Base-by-base conservation (phyloP, 2,888 invertebrate species). In the Rhamphomyia laevipes region DNA sequence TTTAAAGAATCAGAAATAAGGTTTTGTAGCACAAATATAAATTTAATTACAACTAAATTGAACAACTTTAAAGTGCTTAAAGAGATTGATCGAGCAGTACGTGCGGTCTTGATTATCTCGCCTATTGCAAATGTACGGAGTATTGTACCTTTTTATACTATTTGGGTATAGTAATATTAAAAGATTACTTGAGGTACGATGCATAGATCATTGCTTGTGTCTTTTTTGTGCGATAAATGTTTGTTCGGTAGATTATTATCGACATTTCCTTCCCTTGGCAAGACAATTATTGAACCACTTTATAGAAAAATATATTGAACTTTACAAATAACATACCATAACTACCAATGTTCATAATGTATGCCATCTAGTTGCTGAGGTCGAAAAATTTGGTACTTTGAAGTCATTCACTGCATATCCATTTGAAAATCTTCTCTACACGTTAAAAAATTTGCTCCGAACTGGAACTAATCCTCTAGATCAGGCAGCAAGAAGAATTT, bases 291-390 rank as follows among this genome's bases (percentile, higher is more conserved):
- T 45, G 17, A 21, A 21, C 4, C n/a, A 52, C 31, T 58, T 51
- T 52, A 51, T 58, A 12, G 53, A 56, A 55, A 35, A 31, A 31
- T 57, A 49, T 55, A 43, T 55, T 27, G 51, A 58, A 31, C 44
- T 64, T 33, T 67, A 67, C 58, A 62, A 62, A 13, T 51, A 56
- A 49, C 57, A 63, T 35, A 55, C 55, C 48, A 49, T 65, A 12
- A 58, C 59, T 13, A 63, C 63, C 51, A 68, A 69, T 58, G 56
- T 67, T 6, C 67, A 68, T 55, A 57, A 58, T 38, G 51, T 68
- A 16, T 50, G 58, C 27, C 67, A 68, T 56, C 41, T 67, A 31
- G 57, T 63, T 21, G 57, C 59, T 48, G 67, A 68, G 53, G 61
- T 58, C 7, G 30, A 43, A 47, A 58, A 50, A 35, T 63, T 58